Evolutionary conservation across 92 coral and sea anemone species (phyloP), one percentile per base, ranked within the genome.

Genomic region (Palythoa caribaeorum): DNA sequence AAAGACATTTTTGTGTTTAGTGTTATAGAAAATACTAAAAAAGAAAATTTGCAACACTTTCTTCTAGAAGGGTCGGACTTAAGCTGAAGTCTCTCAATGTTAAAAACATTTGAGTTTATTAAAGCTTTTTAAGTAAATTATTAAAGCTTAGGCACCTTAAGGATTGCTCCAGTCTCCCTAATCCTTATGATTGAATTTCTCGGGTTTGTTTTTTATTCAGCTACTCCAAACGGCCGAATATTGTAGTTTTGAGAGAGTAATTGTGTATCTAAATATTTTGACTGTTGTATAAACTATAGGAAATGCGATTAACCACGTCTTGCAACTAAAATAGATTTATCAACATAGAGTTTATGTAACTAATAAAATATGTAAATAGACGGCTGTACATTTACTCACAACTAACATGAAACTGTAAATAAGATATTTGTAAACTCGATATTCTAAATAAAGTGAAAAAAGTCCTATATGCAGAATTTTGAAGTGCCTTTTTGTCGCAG

Each of bases 351-450:
- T 81, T 48, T 81, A 81, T 81, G 47, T 47, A 66, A 81, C 86
- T 81, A 48, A 66, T 28, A 63, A n/a, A 63, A 81, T 65, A 68
- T 81, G 86, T 81, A 81, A 81, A 81, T 81, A 81, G 76, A 65
- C 15, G 63, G 47, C 66, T 81, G 86, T 81, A 66, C 86, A 81
- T 68, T 81, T 81, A 47, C 86, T 81, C 55, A 35, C 76, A 63
- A 65, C 54, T 20, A 81, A 21, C 57, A 51, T 76, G 54, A 17
- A 57, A 65, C 55, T 48, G 76, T 81, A 48, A 81, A 40, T 81
- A 44, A 47, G 74, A 81, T 19, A 65, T 2, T 47, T 81, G 76
- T 81, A 66, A 73, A 66, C 63, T 44, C 13, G 3, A 60, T 81
- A 47, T 81, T 65, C 12, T 81, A 47, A 81, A 44, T 44, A 81